Evolutionary conservation across 2,797 vertebrate genomes (phyloP), one percentile per base, ranked within the genome.

Genomic region (Myripristis murdjan): DNA sequence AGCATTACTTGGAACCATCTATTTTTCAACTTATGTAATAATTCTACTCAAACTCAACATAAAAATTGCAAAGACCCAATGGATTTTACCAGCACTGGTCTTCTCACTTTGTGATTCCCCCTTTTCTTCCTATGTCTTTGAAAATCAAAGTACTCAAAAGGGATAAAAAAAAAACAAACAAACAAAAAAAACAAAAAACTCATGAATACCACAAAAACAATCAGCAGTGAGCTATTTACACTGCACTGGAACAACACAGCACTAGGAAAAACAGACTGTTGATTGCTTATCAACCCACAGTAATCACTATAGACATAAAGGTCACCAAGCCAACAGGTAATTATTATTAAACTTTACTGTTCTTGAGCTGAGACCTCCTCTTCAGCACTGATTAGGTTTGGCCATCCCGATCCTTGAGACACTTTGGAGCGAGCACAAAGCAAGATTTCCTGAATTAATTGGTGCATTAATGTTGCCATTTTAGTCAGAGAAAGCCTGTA

Each of bases 71-170:
- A 5, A 43, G 15, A 7, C 14, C 24, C 48, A 53, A 53, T 18
- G 23, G 26, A 23, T 12, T 16, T 59, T 0, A 59, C 28, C 64
- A 0, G 52, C 55, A 73, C 64, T 65, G 44, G 22, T 61, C 53
- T 76, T 59, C 23, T 11, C 55, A 28, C 57, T 62, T 68, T 69
- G 46, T 54, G 54, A 72, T 62, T 80, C n/a, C 47, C 26, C 10
- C 6, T 66, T 53, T 66, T 75, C 31, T 43, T 67, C 4, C 47
- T 49, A 18, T 37, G 31, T 1, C 1, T 57, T 62, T 51, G 10
- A 66, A 68, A 53, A 66, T 62, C 26, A 0, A 33, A 11, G n/a
- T 58, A 2, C 5, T 22, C 4, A 60, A 65, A 59, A 70, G 35
- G 14, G 24, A 53, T 55, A 20, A 57, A 57, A 24, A 24, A n/a